These are phyloP conservation scores for Diaprepes abbreviatus DNA, from an alignment of 2,888 invertebrate species.

Conservation along the genomic window DNA sequence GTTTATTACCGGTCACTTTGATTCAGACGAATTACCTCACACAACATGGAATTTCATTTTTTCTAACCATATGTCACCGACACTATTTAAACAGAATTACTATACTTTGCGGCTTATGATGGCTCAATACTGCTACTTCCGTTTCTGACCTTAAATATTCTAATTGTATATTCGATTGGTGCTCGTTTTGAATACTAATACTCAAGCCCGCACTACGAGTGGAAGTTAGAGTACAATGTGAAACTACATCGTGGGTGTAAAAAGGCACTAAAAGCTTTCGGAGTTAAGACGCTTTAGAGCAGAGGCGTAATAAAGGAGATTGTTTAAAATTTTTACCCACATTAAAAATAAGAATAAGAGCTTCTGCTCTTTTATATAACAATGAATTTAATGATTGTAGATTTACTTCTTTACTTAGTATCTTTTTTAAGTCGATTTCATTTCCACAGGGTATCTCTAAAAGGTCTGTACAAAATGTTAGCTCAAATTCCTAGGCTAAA, in stretches of 20 bases:
- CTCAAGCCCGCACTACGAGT: constrained; percentile 36
- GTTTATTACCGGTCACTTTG: background rate
- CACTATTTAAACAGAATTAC: constrained; percentile 25
- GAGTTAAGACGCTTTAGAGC: constrained; percentile 13
- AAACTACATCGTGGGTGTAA: background rate
- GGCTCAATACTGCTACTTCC: constrained; percentile 46
- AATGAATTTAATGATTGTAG: too few species aligned
- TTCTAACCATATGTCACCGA: constrained; percentile 5
- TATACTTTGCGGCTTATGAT: constrained; percentile 31
- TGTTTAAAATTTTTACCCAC: too few species aligned
- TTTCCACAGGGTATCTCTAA: too few species aligned
- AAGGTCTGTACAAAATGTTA: too few species aligned
- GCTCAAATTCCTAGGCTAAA: too few species aligned
- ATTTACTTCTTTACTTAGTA: too few species aligned
- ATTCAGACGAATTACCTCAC: background rate
- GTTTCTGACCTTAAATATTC: constrained; percentile 49
- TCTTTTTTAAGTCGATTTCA: too few species aligned
- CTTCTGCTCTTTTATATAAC: too few species aligned
- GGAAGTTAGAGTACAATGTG: constrained; percentile 22
- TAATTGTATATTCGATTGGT: constrained; percentile 48
- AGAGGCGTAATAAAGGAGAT: constrained; percentile 11
- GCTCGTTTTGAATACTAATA: constrained; percentile 40
- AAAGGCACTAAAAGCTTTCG: constrained; percentile 12
- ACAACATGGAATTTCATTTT: background rate
- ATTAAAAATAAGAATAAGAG: too few species aligned